Evolutionary conservation across 2,113 vertebrate genomes (phyloP), one percentile per base, ranked within the genome.

Genomic region (Dicentrarchus labrax): DNA sequence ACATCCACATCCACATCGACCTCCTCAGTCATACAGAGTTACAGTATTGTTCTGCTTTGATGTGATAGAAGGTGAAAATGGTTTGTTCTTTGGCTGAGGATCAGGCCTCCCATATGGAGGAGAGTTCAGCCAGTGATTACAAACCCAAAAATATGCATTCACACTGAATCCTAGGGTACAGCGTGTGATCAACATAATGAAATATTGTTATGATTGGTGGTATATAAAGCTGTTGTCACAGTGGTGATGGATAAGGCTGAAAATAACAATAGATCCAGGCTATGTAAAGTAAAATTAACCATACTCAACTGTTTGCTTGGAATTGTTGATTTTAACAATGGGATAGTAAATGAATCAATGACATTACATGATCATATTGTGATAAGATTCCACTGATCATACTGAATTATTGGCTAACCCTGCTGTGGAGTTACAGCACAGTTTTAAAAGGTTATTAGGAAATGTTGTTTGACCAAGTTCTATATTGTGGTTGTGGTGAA

Each of bases 51-150:
- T 70, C 22, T 60, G 68, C 45, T 61, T 0, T 81, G 67, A 16
- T 41, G 47, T 47, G 30, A 62, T 8, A 1, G 36, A 43, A 53
- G 41, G 16, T 15, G 60, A 80, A 53, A 30, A 30, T 10, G 48
- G 61, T 30, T 53, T 66, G 66, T 54, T 16, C 76, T 62, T 45
- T 74, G 61, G 17, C 76, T 15, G 19, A 13, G 21, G 50, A 22
- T 78, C 64, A 53, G 70, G 21, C 62, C 54, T 77, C 70, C 45
- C n/a, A 69, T 64, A n/a, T 50, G 36, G 17, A 43, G 21, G 68
- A 21, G 30, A 43, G 5, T 36, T 36, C 15, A 79, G 39, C 10
- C 6, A 21, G 3, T 11, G 16, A 51, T 54, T 22, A 12, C 19
- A 5, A 16, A 17, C 16, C 16, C 4, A 11, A 56, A 59, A 22